These are phyloP conservation scores for Azorinus chamasolen DNA, from an alignment of 2,888 invertebrate genomes.

Conservation along the genomic window DNA sequence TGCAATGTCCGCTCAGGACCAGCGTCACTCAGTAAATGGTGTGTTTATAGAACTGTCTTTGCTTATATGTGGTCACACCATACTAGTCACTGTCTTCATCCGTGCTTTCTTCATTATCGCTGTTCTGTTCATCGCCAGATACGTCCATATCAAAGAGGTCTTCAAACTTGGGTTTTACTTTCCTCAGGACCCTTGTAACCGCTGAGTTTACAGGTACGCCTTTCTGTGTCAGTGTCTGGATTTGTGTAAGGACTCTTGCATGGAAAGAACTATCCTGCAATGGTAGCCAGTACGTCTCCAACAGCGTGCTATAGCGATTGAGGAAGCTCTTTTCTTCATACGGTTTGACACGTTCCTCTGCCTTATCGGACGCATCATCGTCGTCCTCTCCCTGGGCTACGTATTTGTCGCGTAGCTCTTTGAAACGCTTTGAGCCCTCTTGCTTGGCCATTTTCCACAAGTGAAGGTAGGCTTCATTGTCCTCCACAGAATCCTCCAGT, in stretches of 20 bases:
- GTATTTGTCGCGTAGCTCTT: constrained; percentile 9
- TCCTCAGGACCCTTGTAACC: constrained; percentile 3
- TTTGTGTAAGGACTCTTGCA: constrained; percentile 6
- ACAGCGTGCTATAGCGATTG: no score
- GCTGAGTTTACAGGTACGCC: not conserved
- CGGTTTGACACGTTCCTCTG: constrained; percentile 28
- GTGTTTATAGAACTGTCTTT: not conserved
- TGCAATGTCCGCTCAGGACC: not conserved
- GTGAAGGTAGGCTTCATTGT: constrained; percentile 16
- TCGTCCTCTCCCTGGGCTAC: constrained; percentile 15
- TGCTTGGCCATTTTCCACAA: constrained; percentile 11
- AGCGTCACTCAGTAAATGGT: constrained; percentile 11
- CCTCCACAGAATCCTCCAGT: constrained; percentile 13
- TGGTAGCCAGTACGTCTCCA: no score
- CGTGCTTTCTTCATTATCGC: no score
- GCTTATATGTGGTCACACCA: no score
- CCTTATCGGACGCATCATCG: constrained; percentile 13
- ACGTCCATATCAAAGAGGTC: no score
- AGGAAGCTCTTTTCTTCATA: no score
- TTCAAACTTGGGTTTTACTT: constrained; percentile 1
- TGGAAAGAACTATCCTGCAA: constrained; percentile 14
- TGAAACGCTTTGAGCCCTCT: not conserved
- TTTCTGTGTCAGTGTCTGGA: constrained; percentile 3
- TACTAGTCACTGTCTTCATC: no score
- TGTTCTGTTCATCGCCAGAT: no score